A percentile compares a stretch with the other conserved stretches of the same genome.
Evolutionary conservation across 37 sponge, comb jelly and placozoan species (phyloP).

Genomic region (Aphrocallistes beatrix): DNA sequence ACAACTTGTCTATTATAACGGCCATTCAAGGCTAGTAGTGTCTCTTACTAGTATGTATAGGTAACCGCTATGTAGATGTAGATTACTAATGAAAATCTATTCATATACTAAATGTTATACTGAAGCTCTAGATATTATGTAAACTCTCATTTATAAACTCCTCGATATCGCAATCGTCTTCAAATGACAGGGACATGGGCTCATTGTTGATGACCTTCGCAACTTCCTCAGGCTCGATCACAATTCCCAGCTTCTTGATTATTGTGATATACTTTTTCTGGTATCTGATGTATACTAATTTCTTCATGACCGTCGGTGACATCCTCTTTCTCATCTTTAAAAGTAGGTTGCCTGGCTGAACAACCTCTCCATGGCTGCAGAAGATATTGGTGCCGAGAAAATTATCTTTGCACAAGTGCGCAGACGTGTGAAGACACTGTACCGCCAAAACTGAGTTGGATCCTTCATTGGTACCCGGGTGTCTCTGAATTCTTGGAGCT

Average conservation of each 20-base stretch:
- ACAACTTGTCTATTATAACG: no score
- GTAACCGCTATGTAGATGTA: no score
- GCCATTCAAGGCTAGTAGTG: no score
- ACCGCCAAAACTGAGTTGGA: constrained; percentile 6
- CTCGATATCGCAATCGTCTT: not conserved
- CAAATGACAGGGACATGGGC: not conserved
- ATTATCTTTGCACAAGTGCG: constrained; percentile 8
- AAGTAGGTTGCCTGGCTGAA: not conserved
- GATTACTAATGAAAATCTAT: no score
- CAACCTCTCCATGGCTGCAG: constrained; percentile 18
- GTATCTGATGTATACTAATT: constrained; percentile 9
- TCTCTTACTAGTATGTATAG: no score
- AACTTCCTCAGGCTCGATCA: not conserved
- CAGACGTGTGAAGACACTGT: not conserved
- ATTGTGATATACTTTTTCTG: not conserved
- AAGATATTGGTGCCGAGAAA: constrained; percentile 14
- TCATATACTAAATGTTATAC: no score
- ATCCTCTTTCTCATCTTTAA: constrained; percentile 9
- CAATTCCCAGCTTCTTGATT: not conserved
- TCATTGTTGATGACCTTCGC: not conserved
- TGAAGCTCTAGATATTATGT: no score
- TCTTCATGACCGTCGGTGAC: constrained; percentile 4
- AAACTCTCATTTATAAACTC: no score
- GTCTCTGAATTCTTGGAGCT: constrained; percentile 14
- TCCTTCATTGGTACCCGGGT: constrained; percentile 10